A percentile compares a stretch with the other conserved stretches of the same genome.
These are phyloP conservation scores for Fulmarus glacialis DNA, from an alignment of 2,113 vertebrate genomes.

Conservation along the genomic window DNA sequence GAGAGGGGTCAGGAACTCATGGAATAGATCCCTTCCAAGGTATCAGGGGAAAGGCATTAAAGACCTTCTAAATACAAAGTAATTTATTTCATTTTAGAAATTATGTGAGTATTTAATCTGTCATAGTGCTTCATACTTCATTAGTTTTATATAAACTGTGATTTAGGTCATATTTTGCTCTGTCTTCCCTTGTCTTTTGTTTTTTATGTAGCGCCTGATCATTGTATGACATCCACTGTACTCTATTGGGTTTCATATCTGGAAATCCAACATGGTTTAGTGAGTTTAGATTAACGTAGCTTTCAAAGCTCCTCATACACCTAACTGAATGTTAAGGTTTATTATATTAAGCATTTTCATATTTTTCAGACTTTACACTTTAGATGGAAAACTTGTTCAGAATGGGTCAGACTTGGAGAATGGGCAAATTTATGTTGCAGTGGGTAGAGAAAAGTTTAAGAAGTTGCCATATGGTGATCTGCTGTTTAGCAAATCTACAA, in stretches of 20 bases:
- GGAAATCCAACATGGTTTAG: background rate
- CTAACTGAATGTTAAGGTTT: background rate
- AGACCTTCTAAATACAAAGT: background rate
- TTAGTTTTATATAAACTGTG: background rate
- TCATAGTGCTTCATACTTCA: background rate
- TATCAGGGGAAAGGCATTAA: background rate
- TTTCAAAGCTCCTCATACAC: background rate
- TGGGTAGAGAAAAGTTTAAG: constrained; percentile 94
- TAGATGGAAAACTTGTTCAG: constrained; percentile 85
- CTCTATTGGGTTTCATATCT: background rate
- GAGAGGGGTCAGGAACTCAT: background rate
- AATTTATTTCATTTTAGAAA: background rate
- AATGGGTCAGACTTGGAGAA: constrained; percentile 88
- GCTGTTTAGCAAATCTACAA: constrained; percentile 84
- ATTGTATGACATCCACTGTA: background rate
- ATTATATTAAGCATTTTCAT: background rate
- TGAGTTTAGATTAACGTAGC: background rate
- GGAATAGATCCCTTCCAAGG: background rate
- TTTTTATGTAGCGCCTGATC: background rate
- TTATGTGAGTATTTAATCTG: background rate
- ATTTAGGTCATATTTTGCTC: background rate
- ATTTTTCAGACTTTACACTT: constrained; percentile 86
- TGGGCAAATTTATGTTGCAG: constrained; percentile 93
- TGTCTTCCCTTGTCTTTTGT: background rate
- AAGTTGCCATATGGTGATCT: constrained; percentile 87